These are phyloP conservation scores for Drosophila demipolita DNA, from an alignment of 2,888 invertebrate genomes.

Conservation along the genomic window DNA sequence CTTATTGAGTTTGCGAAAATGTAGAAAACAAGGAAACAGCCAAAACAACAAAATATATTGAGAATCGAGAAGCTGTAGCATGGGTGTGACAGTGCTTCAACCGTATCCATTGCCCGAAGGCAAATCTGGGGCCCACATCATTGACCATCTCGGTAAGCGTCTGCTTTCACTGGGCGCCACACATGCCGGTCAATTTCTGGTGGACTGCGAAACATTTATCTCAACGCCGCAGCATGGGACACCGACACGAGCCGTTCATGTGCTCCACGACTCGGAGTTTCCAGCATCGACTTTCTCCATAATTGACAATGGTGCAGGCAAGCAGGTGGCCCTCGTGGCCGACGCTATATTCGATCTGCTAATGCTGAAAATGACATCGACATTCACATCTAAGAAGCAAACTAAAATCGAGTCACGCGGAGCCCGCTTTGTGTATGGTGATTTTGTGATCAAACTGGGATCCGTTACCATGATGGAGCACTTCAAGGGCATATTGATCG, in stretches of 20 bases:
- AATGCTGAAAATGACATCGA: constrained; percentile 94
- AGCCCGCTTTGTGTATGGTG: constrained; percentile 93
- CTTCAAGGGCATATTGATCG: constrained; percentile 96
- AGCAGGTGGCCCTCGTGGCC: constrained; percentile 94
- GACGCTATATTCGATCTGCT: constrained; percentile 96
- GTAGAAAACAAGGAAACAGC: background rate
- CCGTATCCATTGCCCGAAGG: constrained; percentile 95
- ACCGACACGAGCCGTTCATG: constrained; percentile 93
- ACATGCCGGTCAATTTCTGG: constrained; percentile 95
- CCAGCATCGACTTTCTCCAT: constrained; percentile 97
- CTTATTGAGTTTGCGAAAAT: background rate
- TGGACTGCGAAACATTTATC: constrained; percentile 97
- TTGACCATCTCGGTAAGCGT: constrained; percentile 94
- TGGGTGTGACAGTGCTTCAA: constrained; percentile 87
- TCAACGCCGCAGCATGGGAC: constrained; percentile 89
- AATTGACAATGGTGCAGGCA: constrained; percentile 92
- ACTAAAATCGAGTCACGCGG: constrained; percentile 95
- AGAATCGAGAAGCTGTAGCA: constrained; percentile 22
- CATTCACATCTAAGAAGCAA: constrained; percentile 95
- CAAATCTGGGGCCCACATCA: constrained; percentile 94
- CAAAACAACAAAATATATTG: background rate
- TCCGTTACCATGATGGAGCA: constrained; percentile 96
- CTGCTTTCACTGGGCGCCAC: constrained; percentile 92
- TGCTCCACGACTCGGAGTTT: constrained; percentile 98
- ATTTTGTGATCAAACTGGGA: constrained; percentile 97